These are phyloP conservation scores for Luperina nickerlii DNA, from an alignment of 2,888 invertebrate species.

Conservation along the genomic window DNA sequence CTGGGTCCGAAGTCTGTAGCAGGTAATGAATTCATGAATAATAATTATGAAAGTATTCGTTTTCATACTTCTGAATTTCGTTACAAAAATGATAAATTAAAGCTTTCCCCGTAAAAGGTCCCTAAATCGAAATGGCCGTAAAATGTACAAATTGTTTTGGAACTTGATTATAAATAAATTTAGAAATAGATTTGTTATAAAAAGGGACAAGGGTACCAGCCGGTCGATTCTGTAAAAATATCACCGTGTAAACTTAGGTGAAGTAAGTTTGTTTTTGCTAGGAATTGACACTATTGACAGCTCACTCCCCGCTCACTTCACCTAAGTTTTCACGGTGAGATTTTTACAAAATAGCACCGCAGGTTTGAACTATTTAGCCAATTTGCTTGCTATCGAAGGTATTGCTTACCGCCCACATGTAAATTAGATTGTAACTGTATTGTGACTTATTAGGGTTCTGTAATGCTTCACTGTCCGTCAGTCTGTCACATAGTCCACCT, in stretches of 20 bases:
- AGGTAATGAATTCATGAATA: background rate
- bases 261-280: too few relatives aligned
- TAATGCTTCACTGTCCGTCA: background rate
- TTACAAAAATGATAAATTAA: slow-evolving; percentile 8
- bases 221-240: too few relatives aligned
- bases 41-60: background rate
- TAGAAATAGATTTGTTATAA: background rate
- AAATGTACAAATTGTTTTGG: background rate
- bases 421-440: background rate
- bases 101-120: background rate
- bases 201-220: too few relatives aligned
- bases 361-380: background rate
- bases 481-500: background rate
- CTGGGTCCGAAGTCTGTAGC: too few relatives aligned
- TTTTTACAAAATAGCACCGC: too few relatives aligned
- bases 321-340: too few relatives aligned
- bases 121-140: background rate
- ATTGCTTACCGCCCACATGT: background rate
- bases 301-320: too few relatives aligned
- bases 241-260: too few relatives aligned
- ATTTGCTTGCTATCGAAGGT: background rate
- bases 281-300: too few relatives aligned
- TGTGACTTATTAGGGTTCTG: background rate
- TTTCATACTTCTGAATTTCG: slow-evolving; percentile 4
- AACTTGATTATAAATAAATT: background rate